phyloP scores from a whole-genome alignment of 2,888 invertebrate species.

The Cybosia mesomella region DNA sequence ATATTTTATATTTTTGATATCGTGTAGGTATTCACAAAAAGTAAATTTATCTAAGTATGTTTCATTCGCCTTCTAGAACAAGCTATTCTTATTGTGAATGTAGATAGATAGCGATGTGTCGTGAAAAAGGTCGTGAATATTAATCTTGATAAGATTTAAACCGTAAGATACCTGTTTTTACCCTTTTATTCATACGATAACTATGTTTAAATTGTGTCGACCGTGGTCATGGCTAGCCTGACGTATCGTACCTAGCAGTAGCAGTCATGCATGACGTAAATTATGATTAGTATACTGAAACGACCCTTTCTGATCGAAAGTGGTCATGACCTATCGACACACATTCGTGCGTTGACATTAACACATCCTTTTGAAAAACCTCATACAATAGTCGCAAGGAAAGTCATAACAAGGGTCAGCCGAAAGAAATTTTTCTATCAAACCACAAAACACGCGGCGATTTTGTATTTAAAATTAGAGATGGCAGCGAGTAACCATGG shows the following conservation, averaged over 20 bases:
- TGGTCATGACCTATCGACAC: conserved; percentile 1
- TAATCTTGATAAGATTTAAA: too few species aligned
- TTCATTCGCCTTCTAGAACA: not conserved
- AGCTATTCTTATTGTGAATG: not conserved
- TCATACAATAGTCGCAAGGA: not conserved
- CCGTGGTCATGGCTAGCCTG: not conserved
- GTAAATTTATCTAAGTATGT: not conserved
- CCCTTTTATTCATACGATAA: not conserved
- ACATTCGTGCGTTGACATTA: not conserved
- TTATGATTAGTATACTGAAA: not conserved
- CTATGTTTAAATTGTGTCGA: not conserved
- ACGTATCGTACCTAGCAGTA: not conserved
- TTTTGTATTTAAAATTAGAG: not conserved
- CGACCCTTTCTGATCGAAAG: not conserved
- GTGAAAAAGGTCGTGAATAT: too few species aligned
- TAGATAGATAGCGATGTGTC: too few species aligned
- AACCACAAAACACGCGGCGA: not conserved
- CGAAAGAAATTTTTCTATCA: not conserved
- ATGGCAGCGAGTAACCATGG: not conserved
- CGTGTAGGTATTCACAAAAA: not conserved
- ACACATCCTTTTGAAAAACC: not conserved
- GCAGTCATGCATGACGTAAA: not conserved
- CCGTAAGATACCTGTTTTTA: not conserved
- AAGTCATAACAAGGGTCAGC: not conserved
- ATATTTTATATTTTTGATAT: not conserved